Conservation (phyloP, 1,140 invertebrate genomes). For the Trichomalopsis sarcophagae region DNA sequence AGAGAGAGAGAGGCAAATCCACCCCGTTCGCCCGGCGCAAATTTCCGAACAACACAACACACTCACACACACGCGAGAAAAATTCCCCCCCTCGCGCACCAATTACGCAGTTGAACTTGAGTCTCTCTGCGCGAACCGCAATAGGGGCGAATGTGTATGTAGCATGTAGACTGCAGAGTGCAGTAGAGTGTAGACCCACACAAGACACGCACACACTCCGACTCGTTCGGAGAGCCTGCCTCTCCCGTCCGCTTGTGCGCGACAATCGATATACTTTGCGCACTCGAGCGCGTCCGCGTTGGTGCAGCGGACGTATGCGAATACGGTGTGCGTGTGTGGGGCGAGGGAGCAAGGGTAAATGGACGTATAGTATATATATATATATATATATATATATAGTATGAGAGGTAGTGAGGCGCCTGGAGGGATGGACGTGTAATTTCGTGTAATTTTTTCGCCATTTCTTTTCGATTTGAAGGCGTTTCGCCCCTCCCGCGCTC, state of each 20-base stretch:
- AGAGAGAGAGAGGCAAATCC: background rate
- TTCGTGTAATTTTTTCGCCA: background rate
- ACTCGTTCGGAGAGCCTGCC: background rate
- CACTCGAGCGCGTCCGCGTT: background rate
- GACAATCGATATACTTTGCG: conserved; percentile 2
- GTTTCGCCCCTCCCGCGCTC: no score
- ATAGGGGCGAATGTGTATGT: background rate
- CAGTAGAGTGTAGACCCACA: background rate
- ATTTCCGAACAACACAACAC: conserved; percentile 1
- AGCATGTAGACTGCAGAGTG: no score
- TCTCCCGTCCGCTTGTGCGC: background rate
- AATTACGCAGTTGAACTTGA: conserved; percentile 20
- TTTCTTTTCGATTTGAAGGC: no score
- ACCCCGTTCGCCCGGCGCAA: background rate
- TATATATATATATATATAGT: background rate
- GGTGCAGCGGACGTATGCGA: background rate
- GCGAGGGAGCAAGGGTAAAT: background rate
- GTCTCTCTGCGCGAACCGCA: background rate
- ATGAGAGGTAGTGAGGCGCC: background rate
- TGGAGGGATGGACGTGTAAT: background rate
- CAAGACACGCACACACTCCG: background rate
- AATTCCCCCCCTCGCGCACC: background rate
- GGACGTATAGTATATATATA: background rate
- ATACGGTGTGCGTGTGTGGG: background rate
- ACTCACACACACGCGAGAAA: background rate